phyloP scores from a whole-genome alignment of 2,888 invertebrate genomes.

The Stenurella melanura region DNA sequence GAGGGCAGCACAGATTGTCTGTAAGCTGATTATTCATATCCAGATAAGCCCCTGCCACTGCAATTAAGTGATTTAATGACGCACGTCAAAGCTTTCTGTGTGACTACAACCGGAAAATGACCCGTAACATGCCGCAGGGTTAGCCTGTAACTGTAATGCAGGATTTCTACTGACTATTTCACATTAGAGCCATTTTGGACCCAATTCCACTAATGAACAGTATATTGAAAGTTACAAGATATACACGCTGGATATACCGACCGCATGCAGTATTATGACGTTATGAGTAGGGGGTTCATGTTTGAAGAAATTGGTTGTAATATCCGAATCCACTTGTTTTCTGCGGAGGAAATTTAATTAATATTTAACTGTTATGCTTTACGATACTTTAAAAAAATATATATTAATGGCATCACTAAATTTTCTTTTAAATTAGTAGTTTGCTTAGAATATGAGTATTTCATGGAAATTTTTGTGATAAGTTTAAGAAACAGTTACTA shows the following conservation, averaged over 20 bases:
- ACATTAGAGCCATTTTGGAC: conserved; percentile 6
- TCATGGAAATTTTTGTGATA: too few relatives aligned
- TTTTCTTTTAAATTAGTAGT: too few relatives aligned
- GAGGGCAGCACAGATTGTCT: conserved; percentile 51
- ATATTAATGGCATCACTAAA: too few relatives aligned
- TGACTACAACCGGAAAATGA: conserved; percentile 45
- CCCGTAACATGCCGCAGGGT: conserved; percentile 42
- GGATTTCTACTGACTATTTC: conserved; percentile 13
- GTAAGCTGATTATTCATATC: conserved; percentile 57
- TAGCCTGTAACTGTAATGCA: conserved; percentile 16
- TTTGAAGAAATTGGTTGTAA: too few relatives aligned
- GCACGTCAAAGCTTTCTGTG: conserved; percentile 49
- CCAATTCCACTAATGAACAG: not conserved
- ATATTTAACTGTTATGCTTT: too few relatives aligned
- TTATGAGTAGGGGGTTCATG: too few relatives aligned
- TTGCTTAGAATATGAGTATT: too few relatives aligned
- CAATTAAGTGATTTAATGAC: conserved; percentile 55
- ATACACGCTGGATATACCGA: not conserved
- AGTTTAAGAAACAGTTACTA: too few relatives aligned
- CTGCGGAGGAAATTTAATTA: too few relatives aligned
- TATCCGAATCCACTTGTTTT: too few relatives aligned
- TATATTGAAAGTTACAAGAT: conserved; percentile 1
- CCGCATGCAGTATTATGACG: too few relatives aligned
- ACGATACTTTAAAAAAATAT: too few relatives aligned
- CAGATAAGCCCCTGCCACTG: conserved; percentile 49